Evolutionary conservation across 2,797 vertebrate genomes (phyloP), one percentile per base, ranked within the genome.

Genomic region (Heliangelus exortis): DNA sequence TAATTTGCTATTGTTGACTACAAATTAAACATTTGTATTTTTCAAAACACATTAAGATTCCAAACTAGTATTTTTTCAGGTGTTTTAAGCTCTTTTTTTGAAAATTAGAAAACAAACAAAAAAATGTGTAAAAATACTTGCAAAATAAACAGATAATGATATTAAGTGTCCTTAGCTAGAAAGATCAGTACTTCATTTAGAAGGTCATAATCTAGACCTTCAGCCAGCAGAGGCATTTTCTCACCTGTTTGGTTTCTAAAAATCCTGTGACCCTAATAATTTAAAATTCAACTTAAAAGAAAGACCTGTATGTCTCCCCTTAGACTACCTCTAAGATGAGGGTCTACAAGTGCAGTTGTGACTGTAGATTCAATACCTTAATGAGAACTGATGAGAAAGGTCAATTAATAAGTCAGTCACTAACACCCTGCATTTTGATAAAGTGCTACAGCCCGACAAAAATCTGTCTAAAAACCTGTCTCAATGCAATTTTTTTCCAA

Each of bases 1-100:
- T 16, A 58, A 79, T 77, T 78, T 67, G n/a, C 51, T 81, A 39
- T 11, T 75, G 4, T 5, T 91, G 63, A 59, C 59, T 63, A 26
- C 39, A 92, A 77, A 86, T 84, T 51, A 90, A 84, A 90, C 15
- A 28, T 66, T 76, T 14, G 72, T 95, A 11, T 57, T 68, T 90
- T 92, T 68, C 22, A 81, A 81, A 92, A 45, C 17, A 73, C 25
- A 43, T 33, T 55, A 47, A 58, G 55, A 50, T 69, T 77, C 34
- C 33, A 71, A 84, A 83, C 14, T 17, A 72, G 47, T 55, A 39
- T 55, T 71, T 91, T 41, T 75, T 57, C 63, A 89, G 26, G 25
- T 2, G 22, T 77, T 92, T 68, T 57, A 63, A 84, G 11, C 26
- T 83, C 9, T 73, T 68, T 74, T 14, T 79, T 73, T 53, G 39